A percentile compares a stretch with the other conserved stretches of the same genome.
Evolutionary conservation across 1,140 invertebrate species (phyloP).

Genomic region (Hermetia illucens): DNA sequence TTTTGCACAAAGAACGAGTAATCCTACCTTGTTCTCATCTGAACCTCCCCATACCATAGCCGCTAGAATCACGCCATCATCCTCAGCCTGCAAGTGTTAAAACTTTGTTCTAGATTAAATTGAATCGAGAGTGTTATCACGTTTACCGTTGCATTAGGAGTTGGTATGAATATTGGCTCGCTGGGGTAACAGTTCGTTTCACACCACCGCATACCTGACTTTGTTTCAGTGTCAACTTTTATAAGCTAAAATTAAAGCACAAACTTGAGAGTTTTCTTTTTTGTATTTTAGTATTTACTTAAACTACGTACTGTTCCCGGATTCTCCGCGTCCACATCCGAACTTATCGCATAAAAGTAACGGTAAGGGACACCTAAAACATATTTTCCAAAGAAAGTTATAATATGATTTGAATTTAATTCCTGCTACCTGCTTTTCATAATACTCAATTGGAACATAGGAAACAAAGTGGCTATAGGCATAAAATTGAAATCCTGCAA

Average conservation of each 20-base stretch:
- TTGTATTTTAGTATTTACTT: conserved; percentile 5
- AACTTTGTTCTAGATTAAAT: conserved; percentile 6
- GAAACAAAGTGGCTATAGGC: neutral
- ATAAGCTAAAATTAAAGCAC: conserved; percentile 40
- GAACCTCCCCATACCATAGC: conserved; percentile 50
- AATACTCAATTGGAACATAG: too few relatives aligned
- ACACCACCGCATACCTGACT: conserved; percentile 52
- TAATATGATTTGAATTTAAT: too few relatives aligned
- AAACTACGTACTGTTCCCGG: conserved; percentile 54
- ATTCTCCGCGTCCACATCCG: conserved; percentile 66
- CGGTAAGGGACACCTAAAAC: too few relatives aligned
- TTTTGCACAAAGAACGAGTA: conserved; percentile 54
- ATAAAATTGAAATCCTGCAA: conserved; percentile 1
- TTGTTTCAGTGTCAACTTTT: conserved; percentile 57
- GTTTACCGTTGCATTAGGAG: conserved; percentile 46
- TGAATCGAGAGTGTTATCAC: neutral
- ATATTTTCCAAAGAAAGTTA: conserved; percentile 33
- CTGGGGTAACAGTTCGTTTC: conserved; percentile 64
- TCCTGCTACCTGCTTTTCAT: too few relatives aligned
- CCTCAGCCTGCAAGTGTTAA: conserved; percentile 41
- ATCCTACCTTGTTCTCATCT: conserved; percentile 41
- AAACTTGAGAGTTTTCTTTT: conserved; percentile 4
- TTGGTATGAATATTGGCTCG: conserved; percentile 73
- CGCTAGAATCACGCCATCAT: conserved; percentile 59
- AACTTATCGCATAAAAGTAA: conserved; percentile 81